Percentiles rank a stretch among this genome's conserved stretches.
These are phyloP conservation scores for Macropis europaea DNA, from an alignment of 2,888 invertebrate genomes.

Conservation along the genomic window DNA sequence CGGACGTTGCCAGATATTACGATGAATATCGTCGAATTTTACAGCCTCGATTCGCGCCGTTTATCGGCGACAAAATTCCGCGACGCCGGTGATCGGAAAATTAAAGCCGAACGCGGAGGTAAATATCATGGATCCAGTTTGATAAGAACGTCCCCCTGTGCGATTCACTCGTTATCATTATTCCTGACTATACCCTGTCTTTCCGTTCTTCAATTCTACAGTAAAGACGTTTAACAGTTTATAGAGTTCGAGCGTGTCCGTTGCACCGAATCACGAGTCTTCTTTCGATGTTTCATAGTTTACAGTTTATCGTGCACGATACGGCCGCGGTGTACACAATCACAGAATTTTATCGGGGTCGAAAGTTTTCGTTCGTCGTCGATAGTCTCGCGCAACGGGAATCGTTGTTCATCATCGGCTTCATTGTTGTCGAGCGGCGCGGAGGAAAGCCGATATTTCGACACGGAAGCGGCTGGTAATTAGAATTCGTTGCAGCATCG, in stretches of 20 bases:
- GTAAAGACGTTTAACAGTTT: too few relatives aligned
- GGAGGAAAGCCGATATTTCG: conserved; percentile 3
- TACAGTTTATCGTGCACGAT: neutral
- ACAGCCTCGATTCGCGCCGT: too few relatives aligned
- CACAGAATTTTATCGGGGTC: neutral
- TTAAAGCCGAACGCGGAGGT: too few relatives aligned
- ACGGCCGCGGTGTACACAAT: neutral
- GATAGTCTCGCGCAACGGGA: neutral
- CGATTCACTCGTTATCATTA: too few relatives aligned
- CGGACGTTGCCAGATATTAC: conserved; percentile 22
- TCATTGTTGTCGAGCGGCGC: conserved; percentile 16
- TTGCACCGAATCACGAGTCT: neutral
- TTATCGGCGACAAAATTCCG: too few relatives aligned
- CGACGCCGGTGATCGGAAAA: too few relatives aligned
- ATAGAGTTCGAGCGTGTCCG: neutral
- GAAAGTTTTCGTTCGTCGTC: neutral
- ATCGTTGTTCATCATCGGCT: conserved; percentile 19
- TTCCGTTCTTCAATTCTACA: too few relatives aligned
- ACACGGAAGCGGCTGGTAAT: conserved; percentile 27
- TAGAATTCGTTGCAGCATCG: conserved; percentile 44
- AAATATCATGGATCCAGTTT: too few relatives aligned
- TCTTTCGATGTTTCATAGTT: neutral
- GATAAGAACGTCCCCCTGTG: too few relatives aligned
- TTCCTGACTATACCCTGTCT: too few relatives aligned
- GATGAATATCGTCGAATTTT: neutral